phyloP scores from a whole-genome alignment of 2,888 invertebrate species.

The Ommatoiulus sabulosus region DNA sequence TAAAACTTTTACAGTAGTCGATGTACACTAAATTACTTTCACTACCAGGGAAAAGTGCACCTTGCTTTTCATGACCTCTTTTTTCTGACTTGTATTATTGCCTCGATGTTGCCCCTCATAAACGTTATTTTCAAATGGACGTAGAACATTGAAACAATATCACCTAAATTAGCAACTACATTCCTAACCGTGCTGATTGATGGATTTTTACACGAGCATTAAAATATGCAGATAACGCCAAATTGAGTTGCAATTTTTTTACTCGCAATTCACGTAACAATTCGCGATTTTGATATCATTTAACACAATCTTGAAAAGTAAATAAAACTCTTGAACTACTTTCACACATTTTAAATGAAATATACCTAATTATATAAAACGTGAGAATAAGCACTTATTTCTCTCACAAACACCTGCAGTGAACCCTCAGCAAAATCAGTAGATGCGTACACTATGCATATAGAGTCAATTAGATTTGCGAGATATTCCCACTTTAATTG shows the following conservation, averaged over 20 bases:
- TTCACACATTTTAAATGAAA: slow-evolving; percentile 15
- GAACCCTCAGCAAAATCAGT: background rate
- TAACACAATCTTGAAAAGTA: slow-evolving; percentile 4
- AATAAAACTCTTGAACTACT: slow-evolving; percentile 38
- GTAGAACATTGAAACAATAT: slow-evolving; percentile 12
- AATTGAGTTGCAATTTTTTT: background rate
- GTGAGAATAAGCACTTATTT: slow-evolving; percentile 1
- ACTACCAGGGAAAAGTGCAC: background rate
- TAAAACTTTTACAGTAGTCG: slow-evolving; percentile 24
- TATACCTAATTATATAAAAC: background rate
- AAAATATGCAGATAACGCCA: background rate
- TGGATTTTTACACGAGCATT: background rate
- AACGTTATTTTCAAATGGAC: background rate
- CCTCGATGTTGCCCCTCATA: background rate
- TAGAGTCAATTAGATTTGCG: too few species aligned
- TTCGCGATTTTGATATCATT: background rate
- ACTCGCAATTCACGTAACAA: background rate
- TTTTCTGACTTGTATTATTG: background rate
- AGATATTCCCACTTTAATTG: too few species aligned
- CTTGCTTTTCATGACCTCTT: slow-evolving; percentile 44
- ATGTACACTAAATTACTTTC: background rate
- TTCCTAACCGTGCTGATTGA: background rate
- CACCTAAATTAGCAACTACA: background rate
- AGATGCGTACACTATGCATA: background rate
- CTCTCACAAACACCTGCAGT: background rate